Percentiles rank a stretch among this genome's conserved stretches.
phyloP scores from a whole-genome alignment of 2,888 invertebrate genomes.

The Gnatocerus cornutus region DNA sequence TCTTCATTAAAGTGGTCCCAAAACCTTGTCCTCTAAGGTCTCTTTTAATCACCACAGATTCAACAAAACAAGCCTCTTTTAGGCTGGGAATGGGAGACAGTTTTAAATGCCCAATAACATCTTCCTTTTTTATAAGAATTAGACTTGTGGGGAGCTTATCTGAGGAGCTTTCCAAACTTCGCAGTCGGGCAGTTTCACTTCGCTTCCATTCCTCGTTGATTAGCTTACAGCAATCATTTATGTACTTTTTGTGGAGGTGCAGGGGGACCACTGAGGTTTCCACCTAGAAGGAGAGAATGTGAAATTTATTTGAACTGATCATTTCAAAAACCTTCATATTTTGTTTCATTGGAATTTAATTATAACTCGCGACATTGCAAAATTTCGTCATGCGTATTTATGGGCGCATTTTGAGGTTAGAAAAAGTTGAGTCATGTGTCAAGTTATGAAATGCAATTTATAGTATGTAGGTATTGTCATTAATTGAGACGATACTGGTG shows the following conservation, averaged over 20 bases:
- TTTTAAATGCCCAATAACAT: constrained; percentile 86
- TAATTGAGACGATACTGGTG: too few species aligned
- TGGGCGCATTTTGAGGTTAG: background rate
- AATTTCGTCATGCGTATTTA: background rate
- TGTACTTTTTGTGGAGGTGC: constrained; percentile 82
- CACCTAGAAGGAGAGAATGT: constrained; percentile 51
- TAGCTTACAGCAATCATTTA: constrained; percentile 81
- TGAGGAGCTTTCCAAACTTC: constrained; percentile 82
- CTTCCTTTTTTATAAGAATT: constrained; percentile 75
- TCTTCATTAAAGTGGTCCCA: constrained; percentile 83
- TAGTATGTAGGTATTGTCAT: too few species aligned
- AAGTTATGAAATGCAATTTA: too few species aligned
- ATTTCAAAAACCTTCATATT: too few species aligned
- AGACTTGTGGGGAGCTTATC: constrained; percentile 83
- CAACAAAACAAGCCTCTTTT: constrained; percentile 83
- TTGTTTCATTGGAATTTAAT: background rate
- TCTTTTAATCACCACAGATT: constrained; percentile 86
- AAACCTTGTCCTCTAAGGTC: constrained; percentile 82
- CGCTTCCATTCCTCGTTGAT: constrained; percentile 92
- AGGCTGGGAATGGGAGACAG: constrained; percentile 82
- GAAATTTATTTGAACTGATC: too few species aligned
- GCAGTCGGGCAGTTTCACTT: constrained; percentile 85
- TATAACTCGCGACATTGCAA: background rate
- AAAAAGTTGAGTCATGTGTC: background rate
- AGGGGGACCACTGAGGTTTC: constrained; percentile 76